phyloP scores from a whole-genome alignment of 2,888 invertebrate genomes.

The Euplexia lucipara region DNA sequence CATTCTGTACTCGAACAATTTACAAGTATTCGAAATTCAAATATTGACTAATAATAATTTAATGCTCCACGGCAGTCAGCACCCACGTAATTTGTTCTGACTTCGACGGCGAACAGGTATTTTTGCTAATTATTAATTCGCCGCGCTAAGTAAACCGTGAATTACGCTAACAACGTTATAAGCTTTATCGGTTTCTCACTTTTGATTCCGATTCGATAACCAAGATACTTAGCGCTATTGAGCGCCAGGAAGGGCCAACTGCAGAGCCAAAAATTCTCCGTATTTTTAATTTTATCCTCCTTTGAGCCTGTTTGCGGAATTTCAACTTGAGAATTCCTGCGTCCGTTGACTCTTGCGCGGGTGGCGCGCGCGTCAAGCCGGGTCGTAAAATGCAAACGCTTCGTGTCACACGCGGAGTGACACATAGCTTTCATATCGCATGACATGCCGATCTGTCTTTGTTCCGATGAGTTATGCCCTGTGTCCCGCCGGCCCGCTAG shows the following conservation, averaged over 20 bases:
- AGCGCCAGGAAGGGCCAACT: slow-evolving; percentile 46
- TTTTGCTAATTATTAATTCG: slow-evolving; percentile 70
- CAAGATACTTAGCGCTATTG: slow-evolving; percentile 26
- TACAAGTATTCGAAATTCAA: slow-evolving; percentile 31
- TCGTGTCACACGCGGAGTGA: slow-evolving; percentile 68
- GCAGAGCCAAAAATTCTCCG: slow-evolving; percentile 60
- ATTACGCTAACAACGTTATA: slow-evolving; percentile 51
- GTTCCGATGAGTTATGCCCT: slow-evolving; percentile 80
- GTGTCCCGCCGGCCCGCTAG: slow-evolving; percentile 76
- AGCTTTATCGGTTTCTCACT: neutral
- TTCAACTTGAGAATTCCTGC: slow-evolving; percentile 61
- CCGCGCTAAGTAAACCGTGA: slow-evolving; percentile 66
- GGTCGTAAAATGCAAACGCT: slow-evolving; percentile 66
- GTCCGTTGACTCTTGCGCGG: slow-evolving; percentile 65
- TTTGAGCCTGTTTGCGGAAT: slow-evolving; percentile 68
- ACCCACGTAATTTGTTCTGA: slow-evolving; percentile 34
- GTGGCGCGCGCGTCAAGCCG: slow-evolving; percentile 60
- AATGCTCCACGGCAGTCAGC: slow-evolving; percentile 10
- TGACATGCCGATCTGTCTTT: slow-evolving; percentile 74
- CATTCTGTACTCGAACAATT: slow-evolving; percentile 44
- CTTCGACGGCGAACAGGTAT: slow-evolving; percentile 36
- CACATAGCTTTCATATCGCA: slow-evolving; percentile 71
- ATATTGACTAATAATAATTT: slow-evolving; percentile 42
- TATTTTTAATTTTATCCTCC: slow-evolving; percentile 70
- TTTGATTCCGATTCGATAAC: slow-evolving; percentile 12